These are phyloP conservation scores for Anisognathus igniventris DNA, from an alignment of 2,797 vertebrate genomes.

Conservation along the genomic window DNA sequence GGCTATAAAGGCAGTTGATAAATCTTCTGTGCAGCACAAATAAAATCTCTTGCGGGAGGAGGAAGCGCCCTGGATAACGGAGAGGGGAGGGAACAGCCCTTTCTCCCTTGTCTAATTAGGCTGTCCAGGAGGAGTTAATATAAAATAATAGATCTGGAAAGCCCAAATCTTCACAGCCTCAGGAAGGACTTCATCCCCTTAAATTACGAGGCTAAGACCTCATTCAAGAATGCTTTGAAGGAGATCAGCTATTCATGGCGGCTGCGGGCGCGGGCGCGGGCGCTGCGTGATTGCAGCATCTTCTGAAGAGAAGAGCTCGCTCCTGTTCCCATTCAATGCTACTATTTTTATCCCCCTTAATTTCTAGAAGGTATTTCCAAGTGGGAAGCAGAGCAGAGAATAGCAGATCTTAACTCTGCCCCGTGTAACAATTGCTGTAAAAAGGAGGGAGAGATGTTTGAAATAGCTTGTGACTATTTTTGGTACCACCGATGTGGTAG, in stretches of 20 bases:
- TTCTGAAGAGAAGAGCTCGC: constrained; percentile 6
- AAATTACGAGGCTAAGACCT: constrained; percentile 31
- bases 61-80: not conserved
- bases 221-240: constrained; percentile 8
- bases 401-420: not conserved
- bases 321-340: not conserved
- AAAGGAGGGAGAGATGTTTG: not conserved
- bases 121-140: not conserved
- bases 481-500: fast-evolving
- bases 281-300: not conserved
- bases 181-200: constrained; percentile 43
- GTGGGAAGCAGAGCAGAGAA: constrained; percentile 27
- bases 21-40: constrained; percentile 40
- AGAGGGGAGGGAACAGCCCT: not conserved
- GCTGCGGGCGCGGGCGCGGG: not conserved
- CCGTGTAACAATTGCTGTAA: not conserved
- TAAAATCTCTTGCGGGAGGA: not conserved
- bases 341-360: constrained; percentile 50
- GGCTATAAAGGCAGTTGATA: constrained; percentile 46
- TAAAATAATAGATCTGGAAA: constrained; percentile 29
- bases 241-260: not conserved
- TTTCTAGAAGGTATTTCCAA: constrained; percentile 42
- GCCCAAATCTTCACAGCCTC: not conserved
- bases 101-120: not conserved
- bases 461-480: not conserved